phyloP scores from a whole-genome alignment of 35 echinoderm and acorn worm genomes.

The Lytechinus pictus region DNA sequence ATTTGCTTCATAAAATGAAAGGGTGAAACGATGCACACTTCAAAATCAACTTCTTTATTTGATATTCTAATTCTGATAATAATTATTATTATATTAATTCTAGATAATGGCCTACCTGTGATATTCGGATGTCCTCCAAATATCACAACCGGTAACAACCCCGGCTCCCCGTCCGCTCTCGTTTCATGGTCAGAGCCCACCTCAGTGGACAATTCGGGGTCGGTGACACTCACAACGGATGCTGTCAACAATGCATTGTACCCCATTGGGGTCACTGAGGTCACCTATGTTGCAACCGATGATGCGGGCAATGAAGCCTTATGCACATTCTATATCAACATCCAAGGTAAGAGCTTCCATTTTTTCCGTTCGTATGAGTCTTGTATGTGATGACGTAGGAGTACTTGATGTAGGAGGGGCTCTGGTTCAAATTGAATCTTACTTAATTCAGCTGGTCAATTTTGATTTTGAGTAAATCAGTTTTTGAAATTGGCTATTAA shows the following conservation, averaged over 20 bases:
- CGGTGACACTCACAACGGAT: background rate
- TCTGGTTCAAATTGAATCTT: no score
- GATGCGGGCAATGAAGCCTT: background rate
- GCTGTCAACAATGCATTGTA: slow-evolving; percentile 6
- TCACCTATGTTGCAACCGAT: slow-evolving; percentile 20
- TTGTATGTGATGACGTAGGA: no score
- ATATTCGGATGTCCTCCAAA: background rate
- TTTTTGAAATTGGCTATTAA: no score
- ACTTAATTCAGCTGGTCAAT: no score
- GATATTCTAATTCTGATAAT: background rate
- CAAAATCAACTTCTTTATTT: no score
- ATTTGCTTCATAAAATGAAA: no score
- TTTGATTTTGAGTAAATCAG: no score
- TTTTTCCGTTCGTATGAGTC: background rate
- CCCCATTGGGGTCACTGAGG: slow-evolving; percentile 3
- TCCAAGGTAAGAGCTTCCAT: background rate
- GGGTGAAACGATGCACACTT: no score
- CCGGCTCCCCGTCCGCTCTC: background rate
- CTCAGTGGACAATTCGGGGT: slow-evolving; percentile 23
- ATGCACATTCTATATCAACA: slow-evolving; percentile 1
- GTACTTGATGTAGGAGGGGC: no score
- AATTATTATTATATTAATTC: background rate
- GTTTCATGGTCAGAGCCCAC: slow-evolving; percentile 3
- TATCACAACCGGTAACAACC: background rate
- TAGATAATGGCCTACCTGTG: background rate